Conservation (phyloP, 2,113 vertebrate genomes). For the Desmodus rotundus region DNA sequence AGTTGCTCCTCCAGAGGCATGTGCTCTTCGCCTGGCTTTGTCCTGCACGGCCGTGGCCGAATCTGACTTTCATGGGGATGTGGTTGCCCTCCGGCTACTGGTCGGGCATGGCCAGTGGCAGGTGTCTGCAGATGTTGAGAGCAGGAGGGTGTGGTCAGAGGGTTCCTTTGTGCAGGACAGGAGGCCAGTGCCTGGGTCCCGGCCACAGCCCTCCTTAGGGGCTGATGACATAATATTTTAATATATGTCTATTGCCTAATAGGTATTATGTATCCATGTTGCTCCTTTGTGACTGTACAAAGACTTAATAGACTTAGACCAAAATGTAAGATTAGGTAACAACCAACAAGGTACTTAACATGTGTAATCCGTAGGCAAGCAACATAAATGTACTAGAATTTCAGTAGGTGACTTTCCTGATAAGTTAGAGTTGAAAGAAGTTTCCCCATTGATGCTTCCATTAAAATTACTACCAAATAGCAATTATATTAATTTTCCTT, state of each 20-base stretch:
- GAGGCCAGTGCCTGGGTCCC: not conserved
- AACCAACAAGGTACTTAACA: not conserved
- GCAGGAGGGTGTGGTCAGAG: not conserved
- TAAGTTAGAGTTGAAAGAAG: not conserved
- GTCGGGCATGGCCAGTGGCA: not conserved
- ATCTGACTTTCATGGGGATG: not conserved
- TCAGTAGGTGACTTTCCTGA: not conserved
- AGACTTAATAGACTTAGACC: not conserved
- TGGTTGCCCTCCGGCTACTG: not conserved
- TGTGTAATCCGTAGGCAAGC: not conserved
- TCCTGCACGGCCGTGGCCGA: fast-evolving
- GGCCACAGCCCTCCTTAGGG: not conserved
- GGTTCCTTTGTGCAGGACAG: not conserved
- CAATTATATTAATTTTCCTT: not conserved
- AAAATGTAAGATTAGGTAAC: not conserved
- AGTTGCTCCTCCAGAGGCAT: no score
- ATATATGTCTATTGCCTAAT: not conserved
- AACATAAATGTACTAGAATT: not conserved
- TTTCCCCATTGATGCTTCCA: not conserved
- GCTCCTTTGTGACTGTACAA: not conserved
- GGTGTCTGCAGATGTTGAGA: fast-evolving
- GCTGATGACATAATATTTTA: not conserved
- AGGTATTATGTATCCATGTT: not conserved
- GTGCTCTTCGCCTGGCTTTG: not conserved
- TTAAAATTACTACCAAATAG: not conserved